Evolutionary conservation across 1,140 invertebrate genomes (phyloP), one percentile per base, ranked within the genome.

Genomic region (Bombyx mandarina): DNA sequence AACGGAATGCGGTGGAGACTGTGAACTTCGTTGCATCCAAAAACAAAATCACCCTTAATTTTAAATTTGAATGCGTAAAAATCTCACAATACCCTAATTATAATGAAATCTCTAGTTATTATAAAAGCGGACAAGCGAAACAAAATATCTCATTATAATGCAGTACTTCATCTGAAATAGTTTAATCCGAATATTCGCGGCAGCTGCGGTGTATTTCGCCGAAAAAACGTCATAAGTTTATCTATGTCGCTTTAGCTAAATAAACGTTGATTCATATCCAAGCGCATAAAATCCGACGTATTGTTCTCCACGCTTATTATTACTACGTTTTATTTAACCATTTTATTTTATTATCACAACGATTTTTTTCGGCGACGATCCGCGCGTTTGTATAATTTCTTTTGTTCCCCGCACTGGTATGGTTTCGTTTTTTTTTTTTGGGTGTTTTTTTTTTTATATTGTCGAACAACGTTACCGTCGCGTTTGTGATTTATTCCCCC

Each of bases 311-410:
- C 61, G 63, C 61, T 72, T 82, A 81, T 86, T 83, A 83, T 84
- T 77, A 77, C 75, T 67, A 71, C 71, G 71, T 79, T 84, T 77
- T 80, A 80, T 84, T 82, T 77, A 80, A 77, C 72, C 81, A 79
- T 82, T 84, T 80, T 75, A 79, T 86, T 80, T 82, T 87, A 87
- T 83, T 83, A 79, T 84, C 66, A 82, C 82, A 79, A 85, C 74
- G 73, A 77, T 85, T 84, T 85, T 81, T 85, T 84, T 76, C 72
- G 73, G 76, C 56, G 71, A 73, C 72, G 66, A 82, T 82, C 69
- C 69, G 73, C 67, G 67, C 80, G 70, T 75, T 68, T 70, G 75
- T 75, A 81, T 79, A 81, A 81, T 83, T 82, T 82, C 79, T 85
- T 87, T 87, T 85, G 82, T 86, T 83, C 76, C 78, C 71, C 69